These are phyloP conservation scores for Haliclystus octoradiatus DNA, from an alignment of 30 jellyfish, hydroid and myxozoan species.

Conservation along the genomic window DNA sequence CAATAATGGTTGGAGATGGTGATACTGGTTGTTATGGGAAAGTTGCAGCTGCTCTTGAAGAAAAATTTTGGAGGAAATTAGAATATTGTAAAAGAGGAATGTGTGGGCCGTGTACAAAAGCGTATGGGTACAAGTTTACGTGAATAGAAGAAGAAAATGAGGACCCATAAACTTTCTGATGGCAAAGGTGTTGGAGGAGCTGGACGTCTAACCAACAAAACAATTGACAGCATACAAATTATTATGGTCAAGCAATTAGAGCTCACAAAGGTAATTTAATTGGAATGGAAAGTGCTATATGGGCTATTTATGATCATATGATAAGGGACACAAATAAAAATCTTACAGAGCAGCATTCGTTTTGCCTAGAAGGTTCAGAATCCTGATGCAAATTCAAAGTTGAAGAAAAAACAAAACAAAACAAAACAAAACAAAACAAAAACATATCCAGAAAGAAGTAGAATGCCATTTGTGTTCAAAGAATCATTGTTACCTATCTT, in stretches of 20 bases:
- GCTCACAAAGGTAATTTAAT: neutral
- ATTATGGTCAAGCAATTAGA: slow-evolving; percentile 6
- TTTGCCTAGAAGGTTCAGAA: slow-evolving; percentile 6
- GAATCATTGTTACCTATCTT: slow-evolving; percentile 24
- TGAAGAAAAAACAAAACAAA: too few species aligned
- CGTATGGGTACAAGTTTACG: slow-evolving; percentile 16
- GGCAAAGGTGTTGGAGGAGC: slow-evolving; percentile 24
- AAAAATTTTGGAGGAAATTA: slow-evolving; percentile 2
- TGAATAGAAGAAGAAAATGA: slow-evolving; percentile 11
- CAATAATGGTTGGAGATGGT: slow-evolving; percentile 38
- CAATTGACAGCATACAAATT: slow-evolving; percentile 11
- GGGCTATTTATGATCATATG: slow-evolving; percentile 10
- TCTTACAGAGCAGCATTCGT: slow-evolving; percentile 11
- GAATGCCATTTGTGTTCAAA: slow-evolving; percentile 22
- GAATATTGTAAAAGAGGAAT: slow-evolving; percentile 6
- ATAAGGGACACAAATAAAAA: neutral
- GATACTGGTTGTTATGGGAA: slow-evolving; percentile 14
- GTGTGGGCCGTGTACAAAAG: slow-evolving; percentile 1
- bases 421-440: slow-evolving; percentile 3
- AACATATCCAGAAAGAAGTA: neutral
- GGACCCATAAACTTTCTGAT: slow-evolving; percentile 6
- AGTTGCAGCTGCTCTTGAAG: slow-evolving; percentile 11
- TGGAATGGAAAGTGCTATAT: slow-evolving; percentile 3
- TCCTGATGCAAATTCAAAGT: slow-evolving; percentile 27
- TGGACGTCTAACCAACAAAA: slow-evolving; percentile 9